Base-by-base conservation (phyloP, 92 coral and sea anemone species). In the Zoanthus sansibaricus region DNA sequence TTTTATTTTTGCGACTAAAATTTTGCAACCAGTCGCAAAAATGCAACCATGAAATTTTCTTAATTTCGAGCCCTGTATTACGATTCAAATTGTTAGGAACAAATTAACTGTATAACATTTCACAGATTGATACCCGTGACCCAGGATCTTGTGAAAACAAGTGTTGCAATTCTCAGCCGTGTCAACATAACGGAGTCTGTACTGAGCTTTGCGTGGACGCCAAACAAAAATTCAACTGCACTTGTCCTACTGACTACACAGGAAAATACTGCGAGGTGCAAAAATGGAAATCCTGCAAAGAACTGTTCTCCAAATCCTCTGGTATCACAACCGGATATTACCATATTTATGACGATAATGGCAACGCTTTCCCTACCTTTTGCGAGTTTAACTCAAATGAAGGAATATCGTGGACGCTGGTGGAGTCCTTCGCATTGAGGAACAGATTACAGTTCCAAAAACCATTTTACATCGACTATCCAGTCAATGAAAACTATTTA, bases 121-220 rank as follows among this genome's bases (percentile, higher is more conserved):
- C 5, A 16, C 68, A 61, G 61, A 62, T 7, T 14, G 79, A 13
- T 13, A 75, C 42, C 17, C 49, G 79, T 75, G 62, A 62, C 48
- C 1, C 62, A 21, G 32, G 10, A 21, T 17, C 62, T 47, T 75
- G 79, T 75, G 79, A 75, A 47, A 75, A 75, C 32, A 47, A 11
- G 9, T 75, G 79, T 59, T 75, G 79, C 44, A 75, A 75, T 3
- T 75, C 79, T 15, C 79, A 49, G 79, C 79, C 62, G 31, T 75
- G 79, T 25, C 79, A 75, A 52, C 47, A 75, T 44, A 47, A 75
- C 79, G 79, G 79, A 48, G 15, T 7, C 16, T 75, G 79, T 31
- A 11, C 49, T 0, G 79, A 75, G 48, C 61, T 75, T n/a, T 49
- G 79, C 3, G 61, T 37, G 18, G 62, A 49, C 37, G 79, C 37